Conservation (phyloP, 2,113 vertebrate genomes). For the Erythrocebus patas region DNA sequence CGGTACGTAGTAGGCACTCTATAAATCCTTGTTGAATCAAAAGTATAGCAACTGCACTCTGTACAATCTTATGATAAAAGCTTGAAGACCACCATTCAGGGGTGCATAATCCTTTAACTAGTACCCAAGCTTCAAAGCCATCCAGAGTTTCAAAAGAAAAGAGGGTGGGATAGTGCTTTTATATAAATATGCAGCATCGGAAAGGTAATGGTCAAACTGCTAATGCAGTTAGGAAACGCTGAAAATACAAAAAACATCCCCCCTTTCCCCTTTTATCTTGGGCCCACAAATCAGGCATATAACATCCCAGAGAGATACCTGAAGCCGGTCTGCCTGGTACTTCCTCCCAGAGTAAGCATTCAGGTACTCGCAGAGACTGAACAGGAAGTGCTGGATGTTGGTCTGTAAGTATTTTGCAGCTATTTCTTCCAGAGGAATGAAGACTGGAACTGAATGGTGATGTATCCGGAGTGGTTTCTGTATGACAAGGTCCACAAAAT, state of each 20-base stretch:
- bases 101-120: neutral
- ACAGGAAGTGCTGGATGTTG: conserved; percentile 74
- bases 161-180: neutral
- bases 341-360: conserved; percentile 82
- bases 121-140: neutral
- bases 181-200: neutral
- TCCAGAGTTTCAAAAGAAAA: neutral
- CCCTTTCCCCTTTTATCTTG: neutral
- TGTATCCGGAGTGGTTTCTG: conserved; percentile 67
- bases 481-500: conserved; percentile 77
- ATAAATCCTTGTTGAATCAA: neutral
- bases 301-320: conserved; percentile 74
- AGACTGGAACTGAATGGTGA: conserved; percentile 79
- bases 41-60: neutral
- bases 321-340: conserved; percentile 82
- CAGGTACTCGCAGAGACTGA: conserved; percentile 69
- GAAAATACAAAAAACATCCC: neutral
- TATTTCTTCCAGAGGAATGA: conserved; percentile 81
- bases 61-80: neutral
- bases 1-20: neutral
- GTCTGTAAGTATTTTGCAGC: conserved; percentile 73
- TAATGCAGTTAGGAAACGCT: neutral
- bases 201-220: neutral
- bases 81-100: neutral
- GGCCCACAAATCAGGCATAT: neutral